These are phyloP conservation scores for Apocrypta bakeri DNA, from an alignment of 1,140 invertebrate genomes.

Conservation along the genomic window DNA sequence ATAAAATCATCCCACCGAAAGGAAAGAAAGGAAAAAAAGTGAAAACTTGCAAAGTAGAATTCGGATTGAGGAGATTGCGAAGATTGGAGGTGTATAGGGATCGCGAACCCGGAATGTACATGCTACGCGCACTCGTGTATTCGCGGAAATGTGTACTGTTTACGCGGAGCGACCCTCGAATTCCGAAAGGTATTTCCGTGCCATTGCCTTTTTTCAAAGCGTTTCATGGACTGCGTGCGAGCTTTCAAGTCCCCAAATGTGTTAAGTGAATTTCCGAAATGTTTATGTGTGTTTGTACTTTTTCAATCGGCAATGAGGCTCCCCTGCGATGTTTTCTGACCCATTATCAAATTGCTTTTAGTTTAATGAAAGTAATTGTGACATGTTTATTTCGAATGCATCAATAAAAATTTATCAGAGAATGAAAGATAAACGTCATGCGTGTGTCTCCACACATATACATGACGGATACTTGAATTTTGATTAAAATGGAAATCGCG, in stretches of 20 bases:
- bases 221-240: neutral
- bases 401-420: neutral
- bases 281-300: too few species aligned
- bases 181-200: neutral
- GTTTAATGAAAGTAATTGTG: too few species aligned
- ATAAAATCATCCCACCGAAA: too few species aligned
- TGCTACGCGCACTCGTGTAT: neutral
- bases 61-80: neutral
- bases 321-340: neutral
- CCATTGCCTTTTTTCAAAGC: neutral
- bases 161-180: neutral
- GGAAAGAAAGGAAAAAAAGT: too few species aligned
- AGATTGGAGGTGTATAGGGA: neutral
- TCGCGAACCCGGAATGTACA: neutral
- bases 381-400: neutral
- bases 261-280: neutral
- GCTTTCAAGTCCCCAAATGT: neutral
- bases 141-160: neutral
- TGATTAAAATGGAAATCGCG: constrained; percentile 3
- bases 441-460: too few species aligned
- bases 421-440: too few species aligned
- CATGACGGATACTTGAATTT: neutral
- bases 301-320: neutral
- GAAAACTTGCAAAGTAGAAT: neutral
- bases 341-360: neutral